These are phyloP conservation scores for Gari tellinella DNA, from an alignment of 2,888 invertebrate species.

Conservation along the genomic window DNA sequence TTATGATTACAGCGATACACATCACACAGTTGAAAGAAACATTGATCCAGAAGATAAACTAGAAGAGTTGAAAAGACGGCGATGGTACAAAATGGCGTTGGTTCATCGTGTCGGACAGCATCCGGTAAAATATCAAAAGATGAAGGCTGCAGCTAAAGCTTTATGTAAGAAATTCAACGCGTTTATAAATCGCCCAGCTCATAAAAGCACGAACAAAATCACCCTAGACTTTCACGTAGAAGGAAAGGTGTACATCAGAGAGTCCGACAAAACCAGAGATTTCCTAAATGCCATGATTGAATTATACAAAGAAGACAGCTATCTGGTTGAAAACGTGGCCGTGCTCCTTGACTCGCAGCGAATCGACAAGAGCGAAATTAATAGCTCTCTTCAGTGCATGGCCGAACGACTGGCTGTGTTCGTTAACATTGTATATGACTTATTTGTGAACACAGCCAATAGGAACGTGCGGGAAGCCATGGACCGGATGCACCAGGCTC, in stretches of 20 bases:
- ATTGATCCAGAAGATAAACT: conserved; percentile 4
- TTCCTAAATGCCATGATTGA: conserved; percentile 51
- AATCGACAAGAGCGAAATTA: not conserved
- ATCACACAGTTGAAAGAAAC: conserved; percentile 6
- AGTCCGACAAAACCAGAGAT: conserved; percentile 27
- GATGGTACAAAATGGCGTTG: conserved; percentile 53
- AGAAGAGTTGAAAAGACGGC: not conserved
- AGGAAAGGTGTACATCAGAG: conserved; percentile 9
- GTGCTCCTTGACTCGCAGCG: conserved; percentile 36
- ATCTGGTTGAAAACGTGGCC: conserved; percentile 60
- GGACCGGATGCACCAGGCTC: conserved; percentile 23
- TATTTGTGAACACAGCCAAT: not conserved
- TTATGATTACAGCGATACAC: conserved; percentile 3
- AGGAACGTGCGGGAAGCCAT: conserved; percentile 8
- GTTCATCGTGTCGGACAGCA: conserved; percentile 42
- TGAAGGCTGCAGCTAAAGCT: conserved; percentile 28
- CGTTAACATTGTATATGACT: not conserved
- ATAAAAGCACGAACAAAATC: conserved; percentile 1
- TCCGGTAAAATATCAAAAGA: conserved; percentile 11
- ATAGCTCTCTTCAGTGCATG: not conserved
- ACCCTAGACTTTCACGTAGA: conserved; percentile 20
- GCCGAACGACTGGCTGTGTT: not conserved
- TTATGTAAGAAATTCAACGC: conserved; percentile 8
- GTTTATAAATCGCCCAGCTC: too few relatives aligned
- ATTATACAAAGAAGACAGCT: conserved; percentile 58